Conservation (phyloP, 1,140 invertebrate genomes). For the Phocides pigmalion region DNA sequence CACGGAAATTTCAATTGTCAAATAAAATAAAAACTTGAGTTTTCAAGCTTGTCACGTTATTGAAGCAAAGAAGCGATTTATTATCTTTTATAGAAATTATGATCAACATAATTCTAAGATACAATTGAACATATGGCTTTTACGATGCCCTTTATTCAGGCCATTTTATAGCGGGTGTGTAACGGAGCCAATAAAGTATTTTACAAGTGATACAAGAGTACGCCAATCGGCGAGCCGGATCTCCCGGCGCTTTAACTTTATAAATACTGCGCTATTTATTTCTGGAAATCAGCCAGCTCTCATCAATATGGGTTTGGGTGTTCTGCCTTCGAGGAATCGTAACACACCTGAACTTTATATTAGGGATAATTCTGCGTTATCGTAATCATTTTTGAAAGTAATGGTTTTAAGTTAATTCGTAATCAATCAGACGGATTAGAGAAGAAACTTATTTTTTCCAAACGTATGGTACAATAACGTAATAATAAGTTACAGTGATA, state of each 20-base stretch:
- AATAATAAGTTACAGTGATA: no score
- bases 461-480: no score
- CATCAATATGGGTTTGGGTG: slow-evolving; percentile 63
- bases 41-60: no score
- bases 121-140: background rate
- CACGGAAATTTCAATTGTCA: no score
- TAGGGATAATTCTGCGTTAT: slow-evolving; percentile 21
- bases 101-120: no score
- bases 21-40: no score
- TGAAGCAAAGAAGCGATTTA: no score
- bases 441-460: no score
- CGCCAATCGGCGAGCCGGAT: slow-evolving; percentile 67
- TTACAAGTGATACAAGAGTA: slow-evolving; percentile 81
- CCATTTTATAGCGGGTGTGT: slow-evolving; percentile 42
- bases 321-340: slow-evolving; percentile 38
- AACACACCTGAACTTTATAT: slow-evolving; percentile 22
- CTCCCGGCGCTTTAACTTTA: slow-evolving; percentile 75
- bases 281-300: slow-evolving; percentile 71
- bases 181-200: slow-evolving; percentile 76
- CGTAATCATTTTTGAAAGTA: slow-evolving; percentile 1
- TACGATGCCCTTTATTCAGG: background rate
- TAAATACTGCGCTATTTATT: slow-evolving; percentile 82
- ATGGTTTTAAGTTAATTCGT: background rate
- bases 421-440: no score
- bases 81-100: no score